These are phyloP conservation scores for Salvator merianae DNA, from an alignment of 2,113 vertebrate genomes.

Conservation along the genomic window DNA sequence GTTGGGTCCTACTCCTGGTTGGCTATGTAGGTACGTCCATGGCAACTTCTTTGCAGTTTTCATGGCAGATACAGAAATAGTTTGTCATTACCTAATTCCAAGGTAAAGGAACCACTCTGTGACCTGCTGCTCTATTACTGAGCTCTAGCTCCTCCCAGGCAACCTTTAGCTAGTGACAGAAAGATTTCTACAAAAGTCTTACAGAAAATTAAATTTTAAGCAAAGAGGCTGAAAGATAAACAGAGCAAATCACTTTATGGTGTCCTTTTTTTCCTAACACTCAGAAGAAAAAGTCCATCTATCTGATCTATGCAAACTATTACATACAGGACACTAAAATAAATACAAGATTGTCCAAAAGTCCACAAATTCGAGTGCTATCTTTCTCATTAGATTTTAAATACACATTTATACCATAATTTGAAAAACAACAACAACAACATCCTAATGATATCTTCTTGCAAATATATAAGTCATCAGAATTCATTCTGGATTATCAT, in stretches of 20 bases:
- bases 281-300: not conserved
- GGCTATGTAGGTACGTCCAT: no score
- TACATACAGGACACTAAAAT: not conserved
- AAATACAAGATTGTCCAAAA: not conserved
- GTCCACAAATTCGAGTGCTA: not conserved
- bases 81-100: no score
- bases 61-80: no score
- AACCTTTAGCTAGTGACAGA: not conserved
- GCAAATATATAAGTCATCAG: not conserved
- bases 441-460: not conserved
- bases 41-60: no score
- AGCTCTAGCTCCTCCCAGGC: not conserved
- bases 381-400: no score
- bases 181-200: constrained; percentile 17
- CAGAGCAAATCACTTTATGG: not conserved
- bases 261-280: not conserved
- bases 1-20: no score
- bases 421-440: no score
- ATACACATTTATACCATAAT: not conserved
- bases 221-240: not conserved
- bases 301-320: not conserved
- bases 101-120: no score
- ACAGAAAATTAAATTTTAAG: not conserved
- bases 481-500: not conserved
- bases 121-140: no score